Evolutionary conservation across 2,888 invertebrate genomes (phyloP).

Genomic region (Nomada lathburiana): DNA sequence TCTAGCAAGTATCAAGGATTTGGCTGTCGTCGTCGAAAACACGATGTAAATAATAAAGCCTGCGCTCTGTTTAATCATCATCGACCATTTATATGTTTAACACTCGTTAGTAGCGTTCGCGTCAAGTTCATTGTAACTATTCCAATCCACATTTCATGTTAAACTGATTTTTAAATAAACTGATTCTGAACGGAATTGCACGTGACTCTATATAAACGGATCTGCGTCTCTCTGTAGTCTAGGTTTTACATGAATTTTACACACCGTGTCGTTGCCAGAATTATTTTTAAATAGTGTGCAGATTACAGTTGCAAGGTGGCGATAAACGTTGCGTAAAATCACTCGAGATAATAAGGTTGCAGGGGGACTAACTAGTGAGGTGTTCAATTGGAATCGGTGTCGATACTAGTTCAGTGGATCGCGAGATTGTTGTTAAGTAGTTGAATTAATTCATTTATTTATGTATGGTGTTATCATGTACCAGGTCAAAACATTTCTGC

Average conservation of each 20-base stretch:
- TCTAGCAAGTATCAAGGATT: neutral
- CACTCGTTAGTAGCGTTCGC: neutral
- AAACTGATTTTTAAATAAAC: neutral
- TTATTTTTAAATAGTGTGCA: conserved; percentile 14
- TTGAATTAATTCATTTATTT: neutral
- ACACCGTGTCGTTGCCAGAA: neutral
- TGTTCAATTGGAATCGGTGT: no score
- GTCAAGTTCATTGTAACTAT: neutral
- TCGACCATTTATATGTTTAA: neutral
- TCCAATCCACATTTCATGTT: no score
- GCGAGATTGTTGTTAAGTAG: neutral
- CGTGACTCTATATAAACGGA: conserved; percentile 1
- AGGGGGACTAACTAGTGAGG: no score
- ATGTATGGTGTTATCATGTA: neutral
- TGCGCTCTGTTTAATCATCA: neutral
- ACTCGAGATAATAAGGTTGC: neutral
- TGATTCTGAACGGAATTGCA: neutral
- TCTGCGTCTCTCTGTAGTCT: neutral
- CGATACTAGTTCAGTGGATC: no score
- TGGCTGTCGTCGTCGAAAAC: neutral
- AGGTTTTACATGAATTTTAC: neutral
- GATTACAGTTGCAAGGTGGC: neutral
- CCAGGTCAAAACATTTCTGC: conserved; percentile 20
- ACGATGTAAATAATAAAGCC: conserved; percentile 10
- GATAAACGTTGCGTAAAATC: neutral